These are phyloP conservation scores for Hypotaenidia philippensis DNA, from an alignment of 2,797 vertebrate genomes.

Conservation along the genomic window DNA sequence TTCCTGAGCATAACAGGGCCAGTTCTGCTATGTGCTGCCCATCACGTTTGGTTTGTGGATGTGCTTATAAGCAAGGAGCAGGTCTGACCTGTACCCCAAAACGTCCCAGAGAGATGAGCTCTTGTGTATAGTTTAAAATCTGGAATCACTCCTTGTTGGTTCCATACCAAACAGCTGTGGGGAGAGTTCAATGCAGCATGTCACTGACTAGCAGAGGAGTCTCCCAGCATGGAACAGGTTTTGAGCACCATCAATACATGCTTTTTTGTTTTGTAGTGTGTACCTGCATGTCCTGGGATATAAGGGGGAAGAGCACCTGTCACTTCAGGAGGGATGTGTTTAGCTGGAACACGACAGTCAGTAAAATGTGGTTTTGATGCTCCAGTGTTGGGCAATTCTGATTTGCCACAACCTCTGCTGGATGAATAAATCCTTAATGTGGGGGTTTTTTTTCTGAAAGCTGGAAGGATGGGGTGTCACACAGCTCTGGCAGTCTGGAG, in stretches of 20 bases:
- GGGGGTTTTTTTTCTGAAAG: background rate
- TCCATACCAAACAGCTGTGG: background rate
- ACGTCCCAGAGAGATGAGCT: background rate
- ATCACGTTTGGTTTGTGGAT: rapidly evolving
- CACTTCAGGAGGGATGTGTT: background rate
- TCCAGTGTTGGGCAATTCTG: background rate
- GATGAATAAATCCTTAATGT: background rate
- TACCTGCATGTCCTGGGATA: background rate
- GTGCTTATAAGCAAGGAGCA: background rate
- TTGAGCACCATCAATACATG: background rate
- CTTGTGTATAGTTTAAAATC: background rate
- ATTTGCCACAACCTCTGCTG: background rate
- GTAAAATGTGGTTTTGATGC: background rate
- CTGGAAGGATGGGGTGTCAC: background rate
- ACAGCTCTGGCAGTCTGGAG: background rate
- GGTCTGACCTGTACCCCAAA: background rate
- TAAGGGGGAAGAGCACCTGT: background rate
- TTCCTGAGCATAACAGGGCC: background rate
- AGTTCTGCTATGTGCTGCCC: background rate
- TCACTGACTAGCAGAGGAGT: background rate
- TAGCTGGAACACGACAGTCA: background rate
- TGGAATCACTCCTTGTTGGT: background rate
- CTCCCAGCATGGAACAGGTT: background rate
- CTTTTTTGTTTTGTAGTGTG: background rate
- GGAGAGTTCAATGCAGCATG: background rate